These are phyloP conservation scores for Pseudachorutes palmiensis DNA, from an alignment of 1,140 invertebrate species.

Conservation along the genomic window DNA sequence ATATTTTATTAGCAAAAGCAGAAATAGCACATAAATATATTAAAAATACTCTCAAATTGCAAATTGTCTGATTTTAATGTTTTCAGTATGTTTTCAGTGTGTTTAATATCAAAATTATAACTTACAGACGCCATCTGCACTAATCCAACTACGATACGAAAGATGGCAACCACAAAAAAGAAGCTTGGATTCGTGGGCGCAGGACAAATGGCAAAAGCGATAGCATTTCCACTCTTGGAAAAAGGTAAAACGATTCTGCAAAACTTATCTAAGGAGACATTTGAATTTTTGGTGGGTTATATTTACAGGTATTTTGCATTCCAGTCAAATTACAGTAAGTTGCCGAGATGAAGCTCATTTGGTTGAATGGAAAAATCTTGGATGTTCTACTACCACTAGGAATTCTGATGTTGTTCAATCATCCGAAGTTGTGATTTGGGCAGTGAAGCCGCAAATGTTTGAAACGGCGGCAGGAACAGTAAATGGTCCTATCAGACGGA, in stretches of 20 bases:
- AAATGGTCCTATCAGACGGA: constrained; percentile 38
- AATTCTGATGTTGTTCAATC: constrained; percentile 55
- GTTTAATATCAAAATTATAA: no score
- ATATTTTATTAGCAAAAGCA: no score
- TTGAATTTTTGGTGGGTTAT: no score
- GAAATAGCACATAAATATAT: no score
- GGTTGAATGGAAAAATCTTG: constrained; percentile 53
- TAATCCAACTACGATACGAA: no score
- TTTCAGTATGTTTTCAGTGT: no score
- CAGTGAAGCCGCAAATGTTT: constrained; percentile 76
- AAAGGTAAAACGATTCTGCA: constrained; percentile 46
- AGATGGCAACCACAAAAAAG: no score
- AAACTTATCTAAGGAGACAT: no score
- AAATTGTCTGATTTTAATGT: no score
- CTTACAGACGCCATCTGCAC: no score
- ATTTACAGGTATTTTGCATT: constrained; percentile 48
- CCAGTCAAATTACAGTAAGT: constrained; percentile 57
- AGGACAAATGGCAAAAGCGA: constrained; percentile 87
- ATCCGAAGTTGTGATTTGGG: constrained; percentile 69
- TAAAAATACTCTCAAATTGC: no score
- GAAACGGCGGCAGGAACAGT: constrained; percentile 50
- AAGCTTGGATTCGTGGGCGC: constrained; percentile 89
- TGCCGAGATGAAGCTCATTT: constrained; percentile 56
- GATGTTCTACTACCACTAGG: constrained; percentile 51
- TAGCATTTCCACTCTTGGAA: constrained; percentile 66